Evolutionary conservation across 1,140 invertebrate species (phyloP).

Genomic region (Sipha flava): DNA sequence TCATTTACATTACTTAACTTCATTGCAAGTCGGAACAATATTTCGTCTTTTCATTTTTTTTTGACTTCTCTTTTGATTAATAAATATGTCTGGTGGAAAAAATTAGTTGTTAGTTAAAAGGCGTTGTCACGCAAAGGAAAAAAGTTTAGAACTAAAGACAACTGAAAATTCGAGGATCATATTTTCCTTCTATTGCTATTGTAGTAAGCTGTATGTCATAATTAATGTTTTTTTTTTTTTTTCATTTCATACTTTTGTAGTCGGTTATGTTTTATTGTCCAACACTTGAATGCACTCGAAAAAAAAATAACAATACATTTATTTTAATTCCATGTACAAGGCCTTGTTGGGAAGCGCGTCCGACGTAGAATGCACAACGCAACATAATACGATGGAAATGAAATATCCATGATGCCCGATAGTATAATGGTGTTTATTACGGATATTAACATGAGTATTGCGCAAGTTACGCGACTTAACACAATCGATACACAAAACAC

Average conservation of each 20-base stretch:
- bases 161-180: neutral
- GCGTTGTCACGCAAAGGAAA: neutral
- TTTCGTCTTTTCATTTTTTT: neutral
- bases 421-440: too few species aligned
- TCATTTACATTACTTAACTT: neutral
- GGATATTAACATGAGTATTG: too few species aligned
- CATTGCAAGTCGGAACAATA: neutral
- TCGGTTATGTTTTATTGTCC: neutral
- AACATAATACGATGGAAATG: too few species aligned
- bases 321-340: neutral
- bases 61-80: neutral
- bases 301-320: neutral
- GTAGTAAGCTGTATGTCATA: neutral
- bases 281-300: neutral
- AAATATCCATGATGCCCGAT: too few species aligned
- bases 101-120: neutral
- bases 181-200: neutral
- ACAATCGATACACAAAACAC: too few species aligned
- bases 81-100: neutral
- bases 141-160: neutral
- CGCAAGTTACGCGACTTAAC: too few species aligned
- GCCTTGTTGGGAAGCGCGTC: too few species aligned
- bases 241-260: neutral
- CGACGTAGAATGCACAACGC: too few species aligned
- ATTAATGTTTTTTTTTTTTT: constrained; percentile 2